A percentile compares a stretch with the other conserved stretches of the same genome.
These are phyloP conservation scores for Eptatretus atami DNA, from an alignment of 2,797 vertebrate genomes.

Conservation along the genomic window DNA sequence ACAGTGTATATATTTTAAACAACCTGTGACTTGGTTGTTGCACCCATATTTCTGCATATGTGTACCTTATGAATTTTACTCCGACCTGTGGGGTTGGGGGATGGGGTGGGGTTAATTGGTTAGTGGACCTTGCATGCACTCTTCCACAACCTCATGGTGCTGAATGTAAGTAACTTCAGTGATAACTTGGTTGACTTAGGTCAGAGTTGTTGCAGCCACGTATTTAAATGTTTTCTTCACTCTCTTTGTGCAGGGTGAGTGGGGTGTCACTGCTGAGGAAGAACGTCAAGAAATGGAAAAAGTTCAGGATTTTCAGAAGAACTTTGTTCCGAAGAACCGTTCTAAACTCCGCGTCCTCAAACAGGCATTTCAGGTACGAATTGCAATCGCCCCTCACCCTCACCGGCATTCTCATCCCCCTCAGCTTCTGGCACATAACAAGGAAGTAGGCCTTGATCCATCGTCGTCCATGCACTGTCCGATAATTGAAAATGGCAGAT, in stretches of 20 bases:
- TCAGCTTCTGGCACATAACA: too few relatives aligned
- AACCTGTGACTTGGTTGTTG: too few relatives aligned
- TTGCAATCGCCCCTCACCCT: too few relatives aligned
- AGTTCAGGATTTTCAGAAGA: conserved; percentile 39
- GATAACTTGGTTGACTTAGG: not conserved
- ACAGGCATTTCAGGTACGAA: conserved; percentile 65
- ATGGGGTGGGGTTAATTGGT: too few relatives aligned
- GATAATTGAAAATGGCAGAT: too few relatives aligned
- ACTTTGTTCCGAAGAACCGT: conserved; percentile 66
- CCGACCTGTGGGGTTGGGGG: too few relatives aligned
- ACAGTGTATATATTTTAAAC: too few relatives aligned
- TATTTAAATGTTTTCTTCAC: not conserved
- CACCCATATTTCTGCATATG: too few relatives aligned
- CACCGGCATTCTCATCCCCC: too few relatives aligned
- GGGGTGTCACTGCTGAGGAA: conserved; percentile 54
- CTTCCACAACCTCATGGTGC: not conserved
- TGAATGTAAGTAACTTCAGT: not conserved
- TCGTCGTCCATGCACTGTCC: too few relatives aligned
- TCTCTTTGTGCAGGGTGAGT: conserved; percentile 31
- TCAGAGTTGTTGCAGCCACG: not conserved
- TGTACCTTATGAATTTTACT: too few relatives aligned
- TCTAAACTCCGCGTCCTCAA: conserved; percentile 64
- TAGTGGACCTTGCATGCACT: not conserved
- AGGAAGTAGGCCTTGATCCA: too few relatives aligned
- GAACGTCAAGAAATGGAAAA: conserved; percentile 46